phyloP scores from a whole-genome alignment of 2,113 vertebrate genomes.

The Zingel zingel region DNA sequence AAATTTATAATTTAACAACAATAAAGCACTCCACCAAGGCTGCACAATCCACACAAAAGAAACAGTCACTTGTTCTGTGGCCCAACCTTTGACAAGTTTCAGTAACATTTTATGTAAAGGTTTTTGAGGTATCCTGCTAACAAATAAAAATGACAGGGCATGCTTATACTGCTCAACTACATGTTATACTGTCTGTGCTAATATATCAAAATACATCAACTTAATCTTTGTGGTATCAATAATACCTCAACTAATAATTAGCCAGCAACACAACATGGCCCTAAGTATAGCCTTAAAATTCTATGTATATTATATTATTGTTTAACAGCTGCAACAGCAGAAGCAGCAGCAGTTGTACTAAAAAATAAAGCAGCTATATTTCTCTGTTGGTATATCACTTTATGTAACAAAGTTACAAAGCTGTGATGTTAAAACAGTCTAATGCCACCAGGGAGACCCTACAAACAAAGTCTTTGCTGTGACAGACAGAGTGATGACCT shows the following conservation, averaged over 20 bases:
- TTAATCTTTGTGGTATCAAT: neutral
- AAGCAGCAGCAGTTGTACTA: neutral
- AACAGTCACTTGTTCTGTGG: too few species aligned
- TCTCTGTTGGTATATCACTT: slow-evolving; percentile 32
- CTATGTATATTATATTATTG: neutral
- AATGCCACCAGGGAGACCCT: slow-evolving; percentile 65
- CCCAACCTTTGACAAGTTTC: too few species aligned
- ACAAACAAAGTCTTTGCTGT: slow-evolving; percentile 55
- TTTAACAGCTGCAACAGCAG: neutral
- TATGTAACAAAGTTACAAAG: slow-evolving; percentile 55
- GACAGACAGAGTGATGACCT: slow-evolving; percentile 80
- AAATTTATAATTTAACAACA: too few species aligned
- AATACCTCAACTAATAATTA: neutral
- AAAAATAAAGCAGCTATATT: slow-evolving; percentile 4
- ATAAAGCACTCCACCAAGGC: too few species aligned
- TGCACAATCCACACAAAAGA: too few species aligned
- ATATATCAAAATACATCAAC: too few species aligned
- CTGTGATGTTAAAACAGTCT: slow-evolving; percentile 51
- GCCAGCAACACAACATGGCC: neutral
- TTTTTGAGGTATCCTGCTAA: too few species aligned
- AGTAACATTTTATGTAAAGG: too few species aligned
- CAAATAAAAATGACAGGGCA: too few species aligned
- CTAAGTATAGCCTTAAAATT: neutral
- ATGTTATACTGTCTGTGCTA: too few species aligned
- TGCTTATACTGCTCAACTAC: too few species aligned